Evolutionary conservation across 2,797 vertebrate species (phyloP), one percentile per base, ranked within the genome.

Genomic region (Chaetophractus vellerosus): DNA sequence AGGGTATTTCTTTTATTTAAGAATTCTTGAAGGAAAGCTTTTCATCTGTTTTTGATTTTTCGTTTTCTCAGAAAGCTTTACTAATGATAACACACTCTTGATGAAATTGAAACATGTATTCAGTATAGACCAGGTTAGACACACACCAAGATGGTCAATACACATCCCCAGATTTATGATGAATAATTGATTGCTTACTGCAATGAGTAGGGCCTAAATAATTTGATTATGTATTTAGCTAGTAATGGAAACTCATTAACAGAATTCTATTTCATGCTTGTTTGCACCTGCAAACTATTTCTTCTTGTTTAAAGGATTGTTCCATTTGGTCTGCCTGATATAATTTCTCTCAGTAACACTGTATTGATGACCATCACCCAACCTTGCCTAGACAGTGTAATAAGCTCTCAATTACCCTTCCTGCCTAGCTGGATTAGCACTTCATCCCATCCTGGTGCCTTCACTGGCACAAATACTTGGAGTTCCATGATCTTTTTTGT

Each of bases 221-320:
- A 98, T 98, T 97, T 95, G 97, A 98, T 98, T 98, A 98, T 97
- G 92, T 98, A 96, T 98, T 98, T 98, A 98, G 94, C 96, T 97
- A 50, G 96, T 98, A 97, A 98, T 98, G 97, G 94, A 98, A 97
- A 97, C 96, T 98, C 98, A 98, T 98, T 98, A 98, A 97, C 57
- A 97, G 97, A 98, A 98, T 98, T 98, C 97, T 97, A 98, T 98
- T 98, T 98, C 98, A 97, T 96, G 97, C 98, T 97, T 98, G 90
- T 97, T 98, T 97, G 97, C 96, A 97, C 98, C 96, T 98, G 97
- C 97, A 98, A 98, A 97, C 92, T 91, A 96, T 97, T 97, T 95
- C 86, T 93, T 93, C 96, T 92, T 79, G 79, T 95, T 96, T 85
- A 95, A 82, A 96, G 92, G 82, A 94, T 82, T 94, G 86, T 97